Evolutionary conservation across 1,140 invertebrate species (phyloP), one percentile per base, ranked within the genome.

Genomic region (Asobara japonica): DNA sequence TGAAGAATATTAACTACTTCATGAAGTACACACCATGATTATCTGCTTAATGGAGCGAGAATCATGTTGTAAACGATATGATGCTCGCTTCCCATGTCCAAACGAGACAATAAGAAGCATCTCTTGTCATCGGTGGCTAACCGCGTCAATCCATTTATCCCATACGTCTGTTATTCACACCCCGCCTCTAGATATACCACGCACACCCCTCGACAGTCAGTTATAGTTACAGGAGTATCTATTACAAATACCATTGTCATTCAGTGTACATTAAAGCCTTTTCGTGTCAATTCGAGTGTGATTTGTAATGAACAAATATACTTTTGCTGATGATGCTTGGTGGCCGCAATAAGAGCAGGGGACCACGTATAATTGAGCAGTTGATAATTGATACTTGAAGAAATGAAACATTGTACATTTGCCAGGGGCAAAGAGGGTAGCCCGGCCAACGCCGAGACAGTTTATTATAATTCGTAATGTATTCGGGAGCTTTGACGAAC

Each of bases 51-150:
- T 83, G 81, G 80, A 78, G 79, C 74, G 80, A 75, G 65, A 79
- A 77, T 74, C 65, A 64, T 51, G 56, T 69, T 33, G 51, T 61
- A 60, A 22, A 69, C 20, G 51, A 60, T 41, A 41, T 25, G 74
- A 78, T 81, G 82, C 67, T 81, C 82, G 65, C 73, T 83, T 84
- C 82, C 82, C 82, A 82, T 81, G 81, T 82, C 80, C 76, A 61
- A 22, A 0, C 38, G 74, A 62, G 51, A 73, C 74, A 73, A 73
- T 71, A 74, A 71, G 72, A 71, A 38, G 30, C 36, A 38, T 31
- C 61, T 48, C 61, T 65, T 18, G 31, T 33, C 29, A 45, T 56
- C 22, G 8, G 60, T 64, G 56, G 56, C 22, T 45, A 62, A 56
- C 48, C 67, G 29, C 67, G 33, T 29, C 36, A 51, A 33, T 56